Evolutionary conservation across 2,113 vertebrate species (phyloP), one percentile per base, ranked within the genome.

Genomic region (Vimba vimba): DNA sequence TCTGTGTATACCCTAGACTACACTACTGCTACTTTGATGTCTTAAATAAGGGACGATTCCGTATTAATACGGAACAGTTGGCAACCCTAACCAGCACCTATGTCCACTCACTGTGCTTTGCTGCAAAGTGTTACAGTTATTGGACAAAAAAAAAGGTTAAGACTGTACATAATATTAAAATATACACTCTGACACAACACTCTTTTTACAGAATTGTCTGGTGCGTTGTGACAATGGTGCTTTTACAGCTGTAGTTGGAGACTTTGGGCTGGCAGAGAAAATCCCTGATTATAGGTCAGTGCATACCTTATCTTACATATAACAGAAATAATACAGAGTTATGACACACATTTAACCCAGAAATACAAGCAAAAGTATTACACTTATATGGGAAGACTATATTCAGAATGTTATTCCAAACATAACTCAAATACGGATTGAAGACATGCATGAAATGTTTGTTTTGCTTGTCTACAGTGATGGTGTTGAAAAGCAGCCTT

Each of bases 201-300:
- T n/a, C 50, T 3, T 62, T 62, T 62, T 73, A 74, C 88, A 99
- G 98, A 99, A 99, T 93, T 99, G 98, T 91, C 93, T 99, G 90
- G 96, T 99, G 80, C 95, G 96, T 82, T 95, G 95, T 83, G 97
- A 98, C 52, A 95, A 93, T 11, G 92, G 84, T 1, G 86, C 91
- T 10, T 97, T 97, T 92, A 96, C 96, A 0, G 97, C 95, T 30
- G 97, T 99, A 15, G 97, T 99, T 83, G 97, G 96, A 39, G 98
- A 99, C 93, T 99, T 99, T 0, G 97, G 97, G 68, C 94, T 99
- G 92, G 97, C 98, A 0, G 98, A 99, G 93, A 99, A 98, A 94
- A 99, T 99, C 85, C 98, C 98, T 4, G 96, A 95, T 59, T 97
- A 97, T 93, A 97, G 97, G 97, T 99, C n/a, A 62, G 90, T 89